Percentiles rank a stretch among this genome's conserved stretches.
These are phyloP conservation scores for Drosophila trapezifrons DNA, from an alignment of 1,140 invertebrate genomes.

Conservation along the genomic window DNA sequence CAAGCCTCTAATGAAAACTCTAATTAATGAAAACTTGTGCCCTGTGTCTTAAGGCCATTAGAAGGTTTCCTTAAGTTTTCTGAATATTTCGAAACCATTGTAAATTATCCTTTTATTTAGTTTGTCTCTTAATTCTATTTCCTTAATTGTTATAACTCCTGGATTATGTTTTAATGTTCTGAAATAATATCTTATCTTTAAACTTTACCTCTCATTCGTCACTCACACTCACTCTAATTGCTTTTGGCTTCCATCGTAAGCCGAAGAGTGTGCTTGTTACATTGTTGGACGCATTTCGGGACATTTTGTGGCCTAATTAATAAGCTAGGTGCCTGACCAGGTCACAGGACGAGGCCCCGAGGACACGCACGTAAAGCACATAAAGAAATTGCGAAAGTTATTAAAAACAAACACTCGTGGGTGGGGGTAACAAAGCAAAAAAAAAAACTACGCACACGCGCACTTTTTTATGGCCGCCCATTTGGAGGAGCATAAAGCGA, in stretches of 20 bases:
- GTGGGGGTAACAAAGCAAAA: background rate
- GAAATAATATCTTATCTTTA: background rate
- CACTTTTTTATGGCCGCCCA: conserved; percentile 47
- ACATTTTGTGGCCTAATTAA: conserved; percentile 65
- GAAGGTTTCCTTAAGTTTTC: too few relatives aligned
- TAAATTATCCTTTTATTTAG: too few relatives aligned
- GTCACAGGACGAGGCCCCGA: conserved; percentile 27
- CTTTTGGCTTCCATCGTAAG: background rate
- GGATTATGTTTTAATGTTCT: too few relatives aligned
- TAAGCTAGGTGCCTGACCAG: conserved; percentile 52
- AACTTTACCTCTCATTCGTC: background rate
- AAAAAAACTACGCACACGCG: conserved; percentile 56
- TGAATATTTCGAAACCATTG: background rate
- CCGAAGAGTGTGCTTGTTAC: conserved; percentile 1
- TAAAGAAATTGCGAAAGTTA: conserved; percentile 73
- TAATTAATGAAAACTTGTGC: too few relatives aligned
- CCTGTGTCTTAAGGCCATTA: too few relatives aligned
- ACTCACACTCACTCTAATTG: conserved; percentile 9
- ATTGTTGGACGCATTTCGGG: conserved; percentile 28
- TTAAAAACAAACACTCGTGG: conserved; percentile 59
- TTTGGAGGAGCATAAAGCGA: conserved; percentile 36
- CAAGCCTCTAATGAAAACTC: too few relatives aligned
- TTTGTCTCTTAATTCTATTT: too few relatives aligned
- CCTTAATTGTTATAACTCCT: too few relatives aligned
- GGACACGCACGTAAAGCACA: conserved; percentile 62